Evolutionary conservation across 2,113 vertebrate genomes (phyloP).

Genomic region (Chamaetylas fuelleborni): DNA sequence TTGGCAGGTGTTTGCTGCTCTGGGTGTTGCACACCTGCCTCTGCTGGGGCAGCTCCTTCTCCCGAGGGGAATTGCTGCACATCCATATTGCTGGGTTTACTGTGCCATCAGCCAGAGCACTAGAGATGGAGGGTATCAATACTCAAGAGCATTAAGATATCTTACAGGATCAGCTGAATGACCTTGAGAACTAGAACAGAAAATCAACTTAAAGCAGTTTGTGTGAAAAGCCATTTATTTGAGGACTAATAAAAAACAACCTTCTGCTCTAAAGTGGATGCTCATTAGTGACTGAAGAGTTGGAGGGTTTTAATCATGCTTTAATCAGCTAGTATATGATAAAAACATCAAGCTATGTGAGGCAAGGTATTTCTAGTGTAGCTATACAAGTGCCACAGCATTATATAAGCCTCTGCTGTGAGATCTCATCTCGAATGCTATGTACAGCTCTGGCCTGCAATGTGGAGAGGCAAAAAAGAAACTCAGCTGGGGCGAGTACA

Average conservation of each 20-base stretch:
- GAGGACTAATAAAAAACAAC: constrained; percentile 34
- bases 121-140: neutral
- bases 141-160: neutral
- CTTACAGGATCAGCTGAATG: constrained; percentile 29
- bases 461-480: constrained; percentile 52
- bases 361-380: constrained; percentile 64
- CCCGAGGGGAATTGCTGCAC: neutral
- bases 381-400: constrained; percentile 57
- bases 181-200: constrained; percentile 50
- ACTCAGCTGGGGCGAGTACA: constrained; percentile 66
- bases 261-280: constrained; percentile 55
- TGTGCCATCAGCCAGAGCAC: neutral
- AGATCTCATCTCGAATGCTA: constrained; percentile 49
- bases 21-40: neutral
- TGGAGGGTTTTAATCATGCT: constrained; percentile 67
- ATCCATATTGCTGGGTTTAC: neutral
- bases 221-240: constrained; percentile 53
- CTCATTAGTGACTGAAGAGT: constrained; percentile 67
- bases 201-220: constrained; percentile 41
- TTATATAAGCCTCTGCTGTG: constrained; percentile 65
- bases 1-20: neutral
- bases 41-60: neutral
- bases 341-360: constrained; percentile 59
- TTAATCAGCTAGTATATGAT: constrained; percentile 66
- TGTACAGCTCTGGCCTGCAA: constrained; percentile 52